phyloP scores from a whole-genome alignment of 2,888 invertebrate genomes.

The Acleris cristana region DNA sequence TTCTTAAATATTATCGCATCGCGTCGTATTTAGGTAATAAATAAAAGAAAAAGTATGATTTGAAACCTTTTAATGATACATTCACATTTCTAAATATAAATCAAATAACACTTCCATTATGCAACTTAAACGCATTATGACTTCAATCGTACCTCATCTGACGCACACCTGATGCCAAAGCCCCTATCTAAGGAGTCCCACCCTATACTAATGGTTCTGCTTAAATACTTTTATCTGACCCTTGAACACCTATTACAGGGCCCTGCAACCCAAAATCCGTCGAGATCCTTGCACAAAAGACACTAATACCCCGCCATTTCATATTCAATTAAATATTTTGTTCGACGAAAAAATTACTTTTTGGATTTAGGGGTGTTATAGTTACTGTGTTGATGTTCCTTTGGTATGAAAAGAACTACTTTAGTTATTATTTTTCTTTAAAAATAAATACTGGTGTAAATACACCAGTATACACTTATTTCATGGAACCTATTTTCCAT shows the following conservation, averaged over 20 bases:
- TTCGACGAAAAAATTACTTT: slow-evolving; percentile 84
- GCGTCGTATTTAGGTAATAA: too few relatives aligned
- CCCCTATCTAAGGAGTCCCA: slow-evolving; percentile 39
- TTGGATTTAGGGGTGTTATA: slow-evolving; percentile 61
- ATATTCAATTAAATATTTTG: slow-evolving; percentile 89
- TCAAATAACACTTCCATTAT: slow-evolving; percentile 29
- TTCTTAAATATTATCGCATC: too few relatives aligned
- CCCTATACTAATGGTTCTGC: slow-evolving; percentile 62
- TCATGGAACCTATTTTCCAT: too few relatives aligned
- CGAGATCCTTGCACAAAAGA: slow-evolving; percentile 79
- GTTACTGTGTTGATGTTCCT: slow-evolving; percentile 46
- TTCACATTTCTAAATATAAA: slow-evolving; percentile 8
- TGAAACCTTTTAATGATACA: background rate
- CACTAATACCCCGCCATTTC: slow-evolving; percentile 83
- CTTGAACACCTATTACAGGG: slow-evolving; percentile 69
- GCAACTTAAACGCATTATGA: slow-evolving; percentile 30
- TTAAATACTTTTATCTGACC: slow-evolving; percentile 76
- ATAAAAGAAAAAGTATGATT: too few relatives aligned
- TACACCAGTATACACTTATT: too few relatives aligned
- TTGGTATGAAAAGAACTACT: too few relatives aligned
- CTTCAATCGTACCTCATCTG: slow-evolving; percentile 55
- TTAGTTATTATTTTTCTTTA: too few relatives aligned
- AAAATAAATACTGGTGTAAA: too few relatives aligned
- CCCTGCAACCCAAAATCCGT: slow-evolving; percentile 66
- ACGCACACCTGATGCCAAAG: slow-evolving; percentile 31